phyloP scores from a whole-genome alignment of 2,113 vertebrate genomes.

The Sakesphorus luctuosus region DNA sequence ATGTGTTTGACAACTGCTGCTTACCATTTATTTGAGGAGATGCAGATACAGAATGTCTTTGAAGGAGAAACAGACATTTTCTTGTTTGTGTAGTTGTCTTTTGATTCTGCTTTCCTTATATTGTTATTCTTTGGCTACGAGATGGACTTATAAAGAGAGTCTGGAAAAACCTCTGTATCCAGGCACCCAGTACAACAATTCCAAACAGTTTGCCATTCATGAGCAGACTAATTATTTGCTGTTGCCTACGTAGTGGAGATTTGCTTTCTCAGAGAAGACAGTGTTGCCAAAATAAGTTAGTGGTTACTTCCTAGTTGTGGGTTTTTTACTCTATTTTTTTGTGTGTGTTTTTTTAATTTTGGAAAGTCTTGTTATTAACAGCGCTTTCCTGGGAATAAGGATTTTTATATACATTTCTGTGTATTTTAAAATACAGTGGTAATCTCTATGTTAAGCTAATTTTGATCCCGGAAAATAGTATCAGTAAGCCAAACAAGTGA shows the following conservation, averaged over 20 bases:
- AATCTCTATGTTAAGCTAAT: background rate
- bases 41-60: background rate
- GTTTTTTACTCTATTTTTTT: background rate
- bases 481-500: background rate
- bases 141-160: background rate
- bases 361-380: background rate
- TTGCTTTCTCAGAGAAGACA: background rate
- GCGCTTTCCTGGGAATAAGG: background rate
- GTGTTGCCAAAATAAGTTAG: background rate
- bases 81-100: background rate
- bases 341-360: background rate
- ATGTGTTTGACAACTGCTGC: background rate
- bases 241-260: background rate
- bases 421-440: background rate
- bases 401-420: background rate
- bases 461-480: background rate
- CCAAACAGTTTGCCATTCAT: background rate
- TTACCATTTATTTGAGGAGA: background rate
- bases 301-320: background rate
- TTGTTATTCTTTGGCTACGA: background rate
- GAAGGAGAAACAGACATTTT: background rate
- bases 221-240: conserved; percentile 1
- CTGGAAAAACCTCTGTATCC: conserved; percentile 5
- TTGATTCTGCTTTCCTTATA: background rate
- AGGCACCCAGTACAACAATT: background rate